A percentile compares a stretch with the other conserved stretches of the same genome.
These are phyloP conservation scores for Apis cerana DNA, from an alignment of 1,140 invertebrate genomes.

Conservation along the genomic window DNA sequence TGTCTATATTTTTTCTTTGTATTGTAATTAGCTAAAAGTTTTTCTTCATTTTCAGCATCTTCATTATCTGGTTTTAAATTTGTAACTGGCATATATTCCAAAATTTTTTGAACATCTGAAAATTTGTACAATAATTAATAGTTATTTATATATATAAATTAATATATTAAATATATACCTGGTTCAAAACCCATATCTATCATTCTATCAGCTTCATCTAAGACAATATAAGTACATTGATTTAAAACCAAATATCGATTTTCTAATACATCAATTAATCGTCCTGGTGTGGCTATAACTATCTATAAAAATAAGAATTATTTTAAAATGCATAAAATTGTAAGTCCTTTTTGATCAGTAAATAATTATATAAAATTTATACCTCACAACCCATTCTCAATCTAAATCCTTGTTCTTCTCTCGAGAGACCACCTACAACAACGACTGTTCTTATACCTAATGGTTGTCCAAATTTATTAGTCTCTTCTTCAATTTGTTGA, in stretches of 20 bases:
- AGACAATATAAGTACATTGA: slow-evolving; percentile 97
- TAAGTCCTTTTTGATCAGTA: neutral
- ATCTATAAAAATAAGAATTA: slow-evolving; percentile 83
- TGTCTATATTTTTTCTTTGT: slow-evolving; percentile 99
- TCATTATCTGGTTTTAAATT: slow-evolving; percentile 99
- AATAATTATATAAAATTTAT: slow-evolving; percentile 43
- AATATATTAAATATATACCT: slow-evolving; percentile 69
- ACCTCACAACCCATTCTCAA: slow-evolving; percentile 97
- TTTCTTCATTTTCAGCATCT: slow-evolving; percentile 97
- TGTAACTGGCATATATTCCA: slow-evolving; percentile 99
- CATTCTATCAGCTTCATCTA: slow-evolving; percentile 98
- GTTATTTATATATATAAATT: neutral
- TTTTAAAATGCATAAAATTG: neutral
- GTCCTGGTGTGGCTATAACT: slow-evolving; percentile 99
- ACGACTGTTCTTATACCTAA: slow-evolving; percentile 98
- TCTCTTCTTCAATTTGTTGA: slow-evolving; percentile 99
- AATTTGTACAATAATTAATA: slow-evolving; percentile 29
- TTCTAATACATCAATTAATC: slow-evolving; percentile 99
- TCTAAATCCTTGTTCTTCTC: slow-evolving; percentile 99
- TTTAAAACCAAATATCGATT: slow-evolving; percentile 98
- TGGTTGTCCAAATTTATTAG: slow-evolving; percentile 97
- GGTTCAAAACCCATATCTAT: slow-evolving; percentile 99
- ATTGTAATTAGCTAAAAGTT: slow-evolving; percentile 96
- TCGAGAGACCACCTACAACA: slow-evolving; percentile 97
- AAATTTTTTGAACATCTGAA: slow-evolving; percentile 96